Base-by-base conservation (phyloP, 1,140 invertebrate species). In the Meloidogyne floridensis region DNA sequence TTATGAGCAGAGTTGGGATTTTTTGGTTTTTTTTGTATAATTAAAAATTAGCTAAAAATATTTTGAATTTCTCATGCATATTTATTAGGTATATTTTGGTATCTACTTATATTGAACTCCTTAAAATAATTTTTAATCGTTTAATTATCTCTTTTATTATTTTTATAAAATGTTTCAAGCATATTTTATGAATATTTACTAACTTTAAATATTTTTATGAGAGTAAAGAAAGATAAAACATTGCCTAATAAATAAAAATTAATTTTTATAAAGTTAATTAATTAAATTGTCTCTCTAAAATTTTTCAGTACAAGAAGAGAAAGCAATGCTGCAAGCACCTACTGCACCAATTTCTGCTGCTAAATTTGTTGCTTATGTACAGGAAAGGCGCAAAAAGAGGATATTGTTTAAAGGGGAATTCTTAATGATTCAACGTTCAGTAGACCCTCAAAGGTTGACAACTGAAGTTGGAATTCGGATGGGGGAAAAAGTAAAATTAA, bases 321-420 rank as follows among this genome's bases (percentile, higher is more conserved):
- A 89, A 77, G 88, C 88, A 32, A 89, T 90, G 89, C 84, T 85
- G 65, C 81, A 84, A 54, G 88, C 86, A 11, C 88, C 88, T 4
- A 84, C 88, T n/a, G 82, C 84, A 53, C 88, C 88, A 2, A 86
- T 89, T 32, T 89, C 90, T 80, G 88, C 88, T 18, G 82, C 84
- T 69, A 89, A 88, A 75, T 89, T 89, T 80, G 89, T 89, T 20
- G 88, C 89, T 7, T 89, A 90, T 72, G 88, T 89, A n/a, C 81
- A 82, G 32, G 88, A 89, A 72, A 69, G 88, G 47, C 72, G 88
- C 20, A 89, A 89, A 75, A 89, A 89, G 76, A 72, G 87, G 79
- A 89, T 89, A 85, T 75, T 89, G n/a, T 89, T 89, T 80, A 89
- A 90, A 75, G 88, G 88, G 77, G 88, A 89, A 85, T 89, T 86